Evolutionary conservation across 2,797 vertebrate genomes (phyloP).

Genomic region (Anguilla anguilla): DNA sequence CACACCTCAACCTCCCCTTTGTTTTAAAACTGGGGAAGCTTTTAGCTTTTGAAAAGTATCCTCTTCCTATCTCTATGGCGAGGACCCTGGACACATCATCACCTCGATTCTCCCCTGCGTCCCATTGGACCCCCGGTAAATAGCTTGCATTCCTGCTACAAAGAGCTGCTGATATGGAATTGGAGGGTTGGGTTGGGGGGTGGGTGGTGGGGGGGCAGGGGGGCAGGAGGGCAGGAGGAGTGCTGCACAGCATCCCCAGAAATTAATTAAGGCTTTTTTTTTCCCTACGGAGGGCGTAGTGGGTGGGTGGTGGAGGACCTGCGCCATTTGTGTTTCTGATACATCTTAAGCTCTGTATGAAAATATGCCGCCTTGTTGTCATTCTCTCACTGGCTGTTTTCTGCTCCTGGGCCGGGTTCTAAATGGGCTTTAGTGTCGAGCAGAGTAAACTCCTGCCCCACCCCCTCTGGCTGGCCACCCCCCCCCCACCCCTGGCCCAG

Average conservation of each 20-base stretch:
- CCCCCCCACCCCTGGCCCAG: constrained; percentile 42
- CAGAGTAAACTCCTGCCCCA: constrained; percentile 51
- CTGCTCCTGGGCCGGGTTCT: constrained; percentile 50
- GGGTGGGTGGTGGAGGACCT: constrained; percentile 45
- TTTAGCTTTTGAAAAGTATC: constrained; percentile 86
- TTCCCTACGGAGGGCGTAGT: background rate
- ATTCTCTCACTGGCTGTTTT: constrained; percentile 69
- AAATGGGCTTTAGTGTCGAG: constrained; percentile 48
- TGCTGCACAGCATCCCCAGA: constrained; percentile 62
- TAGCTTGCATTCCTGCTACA: constrained; percentile 82
- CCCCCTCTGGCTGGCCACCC: constrained; percentile 33
- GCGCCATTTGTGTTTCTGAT: constrained; percentile 63
- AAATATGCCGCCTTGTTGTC: constrained; percentile 64
- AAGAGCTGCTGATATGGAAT: constrained; percentile 74
- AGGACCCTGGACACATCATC: constrained; percentile 76
- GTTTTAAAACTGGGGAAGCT: constrained; percentile 86
- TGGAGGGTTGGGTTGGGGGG: constrained; percentile 31
- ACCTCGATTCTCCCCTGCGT: constrained; percentile 69
- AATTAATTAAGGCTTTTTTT: constrained; percentile 78
- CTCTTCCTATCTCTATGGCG: constrained; percentile 75
- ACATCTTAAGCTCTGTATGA: constrained; percentile 64
- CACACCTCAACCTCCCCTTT: constrained; percentile 67
- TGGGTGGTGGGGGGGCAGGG: background rate
- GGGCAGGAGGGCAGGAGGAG: background rate
- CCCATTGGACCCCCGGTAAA: constrained; percentile 71